Base-by-base conservation (phyloP, 2,888 invertebrate species). In the Drosophila mulleri region DNA sequence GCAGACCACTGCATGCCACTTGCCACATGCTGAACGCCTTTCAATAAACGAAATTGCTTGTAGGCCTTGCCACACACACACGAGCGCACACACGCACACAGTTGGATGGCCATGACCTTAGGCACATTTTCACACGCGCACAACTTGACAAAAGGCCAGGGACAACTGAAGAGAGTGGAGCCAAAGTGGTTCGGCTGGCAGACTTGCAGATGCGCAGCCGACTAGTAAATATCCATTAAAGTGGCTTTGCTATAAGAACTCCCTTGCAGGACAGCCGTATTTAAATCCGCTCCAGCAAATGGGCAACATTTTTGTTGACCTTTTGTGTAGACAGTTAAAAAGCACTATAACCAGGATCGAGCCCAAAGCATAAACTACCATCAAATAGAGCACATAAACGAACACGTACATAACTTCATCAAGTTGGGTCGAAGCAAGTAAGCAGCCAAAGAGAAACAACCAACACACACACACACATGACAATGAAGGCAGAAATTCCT, bases 41-140 rank as follows among this genome's bases (percentile, higher is more conserved):
- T 77, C 71, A 84, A 84, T 83, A 84, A 83, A 69, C 78, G 75
- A 77, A 88, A 86, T 83, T 86, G 86, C 83, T 71, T 54, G 42
- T 67, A 54, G 68, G 65, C 42, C 50, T 69, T 47, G 44, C 52
- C 45, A 52, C 50, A 70, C 59, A 67, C 44, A 50, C 47, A 59
- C 53, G 56, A 67, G 47, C 44, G 54, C 50, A 56, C 50, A 72
- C 56, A 20, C 20, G 62, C 41, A 52, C 41, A 63, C 54, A 53
- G 67, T 29, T 18, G 29, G 6, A 5, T 72, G 77, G 70, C 86
- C 77, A 20, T 83, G 75, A 86, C 83, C 87, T 73, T 72, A 86
- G 87, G 81, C 83, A 58, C 65, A 83, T 65, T 83, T 86, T 83
- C 77, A 79, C 87, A 86, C 83, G 82, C 75, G 74, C 48, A 5